phyloP scores from a whole-genome alignment of 2,113 vertebrate genomes.

The Leiothrix lutea region DNA sequence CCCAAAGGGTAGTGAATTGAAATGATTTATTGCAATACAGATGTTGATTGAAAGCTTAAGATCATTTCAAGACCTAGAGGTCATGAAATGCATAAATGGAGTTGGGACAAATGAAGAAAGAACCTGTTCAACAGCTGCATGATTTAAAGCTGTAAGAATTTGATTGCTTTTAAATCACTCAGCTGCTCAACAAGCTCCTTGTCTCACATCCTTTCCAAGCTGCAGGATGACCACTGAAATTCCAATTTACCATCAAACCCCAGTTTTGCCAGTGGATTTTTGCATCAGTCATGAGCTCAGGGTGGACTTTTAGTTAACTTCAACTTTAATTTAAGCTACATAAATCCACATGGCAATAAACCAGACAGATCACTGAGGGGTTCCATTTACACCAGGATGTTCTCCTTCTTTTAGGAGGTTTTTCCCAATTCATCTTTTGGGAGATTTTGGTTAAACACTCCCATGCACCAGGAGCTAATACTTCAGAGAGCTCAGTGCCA shows the following conservation, averaged over 20 bases:
- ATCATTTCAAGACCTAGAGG: not conserved
- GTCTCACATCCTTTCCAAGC: not conserved
- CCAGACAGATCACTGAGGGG: not conserved
- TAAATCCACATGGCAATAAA: not conserved
- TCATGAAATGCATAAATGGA: not conserved
- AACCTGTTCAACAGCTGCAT: not conserved
- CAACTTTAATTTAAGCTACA: not conserved
- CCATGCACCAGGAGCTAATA: not conserved
- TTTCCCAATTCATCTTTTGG: not conserved
- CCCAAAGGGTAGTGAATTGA: not conserved
- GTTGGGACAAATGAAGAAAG: not conserved
- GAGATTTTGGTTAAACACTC: not conserved
- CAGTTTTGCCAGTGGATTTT: not conserved
- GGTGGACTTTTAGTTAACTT: not conserved
- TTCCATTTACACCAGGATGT: not conserved
- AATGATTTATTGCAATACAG: not conserved
- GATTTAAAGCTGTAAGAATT: constrained; percentile 5
- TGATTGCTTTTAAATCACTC: constrained; percentile 26
- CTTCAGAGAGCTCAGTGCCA: not conserved
- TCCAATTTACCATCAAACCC: not conserved
- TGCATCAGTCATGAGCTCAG: not conserved
- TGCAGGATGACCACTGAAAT: not conserved
- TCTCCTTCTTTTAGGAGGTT: not conserved
- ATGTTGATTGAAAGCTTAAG: not conserved
- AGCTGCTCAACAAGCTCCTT: not conserved